Conservation (phyloP, 2,888 invertebrate genomes). For the Tetropium fuscum region DNA sequence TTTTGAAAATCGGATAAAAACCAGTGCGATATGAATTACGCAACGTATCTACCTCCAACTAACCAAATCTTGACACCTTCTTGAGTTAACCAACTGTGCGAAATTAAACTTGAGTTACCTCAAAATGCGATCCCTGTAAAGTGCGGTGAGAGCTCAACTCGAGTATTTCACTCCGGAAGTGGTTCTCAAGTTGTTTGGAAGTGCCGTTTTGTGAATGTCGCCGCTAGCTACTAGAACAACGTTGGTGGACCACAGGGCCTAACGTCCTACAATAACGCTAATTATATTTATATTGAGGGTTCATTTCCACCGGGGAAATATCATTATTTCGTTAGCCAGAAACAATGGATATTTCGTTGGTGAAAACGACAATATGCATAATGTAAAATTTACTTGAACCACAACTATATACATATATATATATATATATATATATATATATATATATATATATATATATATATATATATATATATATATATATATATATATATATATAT, state of each 20-base stretch:
- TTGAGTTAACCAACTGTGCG: slow-evolving; percentile 15
- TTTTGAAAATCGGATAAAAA: not conserved
- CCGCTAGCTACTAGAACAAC: slow-evolving; percentile 12
- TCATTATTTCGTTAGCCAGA: slow-evolving; percentile 20
- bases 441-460: too few species aligned
- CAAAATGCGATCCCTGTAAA: slow-evolving; percentile 14
- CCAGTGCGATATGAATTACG: not conserved
- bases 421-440: too few species aligned
- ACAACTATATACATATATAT: too few species aligned
- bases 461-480: too few species aligned
- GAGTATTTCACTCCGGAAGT: slow-evolving; percentile 19
- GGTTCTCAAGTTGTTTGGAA: slow-evolving; percentile 25
- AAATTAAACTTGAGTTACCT: slow-evolving; percentile 25
- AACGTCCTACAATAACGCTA: slow-evolving; percentile 26
- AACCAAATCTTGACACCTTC: slow-evolving; percentile 21
- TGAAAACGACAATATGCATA: too few species aligned
- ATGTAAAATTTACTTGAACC: too few species aligned
- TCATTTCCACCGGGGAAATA: slow-evolving; percentile 13
- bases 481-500: too few species aligned
- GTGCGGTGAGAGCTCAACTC: slow-evolving; percentile 21
- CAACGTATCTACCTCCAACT: too few species aligned
- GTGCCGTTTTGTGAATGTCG: slow-evolving; percentile 24
- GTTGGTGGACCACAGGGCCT: slow-evolving; percentile 16
- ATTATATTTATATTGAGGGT: slow-evolving; percentile 35
- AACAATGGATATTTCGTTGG: slow-evolving; percentile 6